Percentiles rank a stretch among this genome's conserved stretches.
Evolutionary conservation across 2,113 vertebrate species (phyloP).

Genomic region (Notarius lentiginosus): DNA sequence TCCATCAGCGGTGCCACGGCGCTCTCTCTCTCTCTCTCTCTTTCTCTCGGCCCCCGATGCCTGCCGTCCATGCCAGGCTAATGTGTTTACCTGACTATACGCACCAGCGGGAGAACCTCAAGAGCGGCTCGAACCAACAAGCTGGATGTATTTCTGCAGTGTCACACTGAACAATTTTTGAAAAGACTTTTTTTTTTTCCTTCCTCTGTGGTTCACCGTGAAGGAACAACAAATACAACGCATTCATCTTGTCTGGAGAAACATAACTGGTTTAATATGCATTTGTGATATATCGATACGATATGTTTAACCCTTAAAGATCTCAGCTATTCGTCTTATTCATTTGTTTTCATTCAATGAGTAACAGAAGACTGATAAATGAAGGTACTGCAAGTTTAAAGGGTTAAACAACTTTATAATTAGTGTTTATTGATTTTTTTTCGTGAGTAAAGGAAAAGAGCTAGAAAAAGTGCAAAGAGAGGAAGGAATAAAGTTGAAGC

Average conservation of each 20-base stretch:
- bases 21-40: conserved; percentile 4
- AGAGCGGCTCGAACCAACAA: neutral
- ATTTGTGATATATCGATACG: neutral
- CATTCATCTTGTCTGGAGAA: neutral
- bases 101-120: conserved; percentile 53
- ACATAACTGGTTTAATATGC: neutral
- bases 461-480: neutral
- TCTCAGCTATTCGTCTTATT: conserved; percentile 2
- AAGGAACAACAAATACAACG: neutral
- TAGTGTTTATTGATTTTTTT: neutral
- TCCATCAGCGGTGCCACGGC: conserved; percentile 58
- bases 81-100: conserved; percentile 67
- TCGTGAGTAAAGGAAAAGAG: neutral
- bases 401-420: neutral
- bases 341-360: neutral
- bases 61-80: conserved; percentile 60
- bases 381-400: neutral
- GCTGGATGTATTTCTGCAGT: conserved; percentile 5
- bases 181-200: neutral
- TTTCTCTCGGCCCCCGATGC: conserved; percentile 50
- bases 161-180: neutral
- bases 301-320: neutral
- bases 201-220: neutral
- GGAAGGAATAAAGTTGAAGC: neutral
- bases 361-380: neutral